Evolutionary conservation across 2,888 invertebrate genomes (phyloP).

Genomic region (Hedychridium roseum): DNA sequence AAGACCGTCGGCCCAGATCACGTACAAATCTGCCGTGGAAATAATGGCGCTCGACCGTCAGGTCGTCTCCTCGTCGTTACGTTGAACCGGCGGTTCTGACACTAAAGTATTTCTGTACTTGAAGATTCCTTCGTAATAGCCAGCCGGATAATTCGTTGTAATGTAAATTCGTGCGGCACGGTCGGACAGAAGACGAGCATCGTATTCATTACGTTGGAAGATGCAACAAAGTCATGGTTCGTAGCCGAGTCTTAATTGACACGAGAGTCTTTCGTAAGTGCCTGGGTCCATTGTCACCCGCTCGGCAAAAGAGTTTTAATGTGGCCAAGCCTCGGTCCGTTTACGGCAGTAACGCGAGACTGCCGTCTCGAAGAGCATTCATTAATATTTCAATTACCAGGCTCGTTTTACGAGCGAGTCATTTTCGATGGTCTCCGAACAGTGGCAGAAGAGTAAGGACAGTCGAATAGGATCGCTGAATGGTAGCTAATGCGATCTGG

Average conservation of each 20-base stretch:
- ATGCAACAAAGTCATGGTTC: slow-evolving; percentile 34
- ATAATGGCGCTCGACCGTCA: no score
- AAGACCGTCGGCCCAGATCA: no score
- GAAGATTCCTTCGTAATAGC: slow-evolving; percentile 9
- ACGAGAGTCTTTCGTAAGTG: slow-evolving; percentile 8
- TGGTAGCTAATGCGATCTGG: no score
- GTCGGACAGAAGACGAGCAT: no score
- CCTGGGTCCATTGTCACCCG: slow-evolving; percentile 24
- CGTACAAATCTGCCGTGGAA: no score
- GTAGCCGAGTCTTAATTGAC: slow-evolving; percentile 24
- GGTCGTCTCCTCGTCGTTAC: no score
- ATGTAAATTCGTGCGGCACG: no score
- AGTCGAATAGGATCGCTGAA: no score
- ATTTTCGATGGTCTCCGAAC: no score
- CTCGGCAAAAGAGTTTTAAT: slow-evolving; percentile 15
- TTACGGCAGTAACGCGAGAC: slow-evolving; percentile 20
- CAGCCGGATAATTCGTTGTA: slow-evolving; percentile 22
- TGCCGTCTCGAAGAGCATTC: slow-evolving; percentile 24
- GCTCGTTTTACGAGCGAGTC: slow-evolving; percentile 29
- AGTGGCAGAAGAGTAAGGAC: no score
- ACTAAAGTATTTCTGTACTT: no score
- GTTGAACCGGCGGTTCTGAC: no score
- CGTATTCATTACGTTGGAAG: slow-evolving; percentile 25
- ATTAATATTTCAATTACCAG: slow-evolving; percentile 42
- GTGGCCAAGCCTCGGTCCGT: slow-evolving; percentile 26